Evolutionary conservation across 2,888 invertebrate species (phyloP).

Genomic region (Carpatolechia fugitivella): DNA sequence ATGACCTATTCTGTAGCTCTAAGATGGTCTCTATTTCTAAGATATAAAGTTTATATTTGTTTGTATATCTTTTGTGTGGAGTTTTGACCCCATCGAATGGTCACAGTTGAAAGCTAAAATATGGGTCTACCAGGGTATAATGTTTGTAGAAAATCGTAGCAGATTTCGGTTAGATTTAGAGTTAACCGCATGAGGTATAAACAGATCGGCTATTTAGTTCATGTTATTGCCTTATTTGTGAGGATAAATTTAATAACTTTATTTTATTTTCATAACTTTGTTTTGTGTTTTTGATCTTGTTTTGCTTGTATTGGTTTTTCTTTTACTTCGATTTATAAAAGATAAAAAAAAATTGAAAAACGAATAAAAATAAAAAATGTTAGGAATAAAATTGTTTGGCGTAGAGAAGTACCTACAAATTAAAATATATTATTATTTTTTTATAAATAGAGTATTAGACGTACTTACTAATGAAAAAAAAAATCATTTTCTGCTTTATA

Average conservation of each 20-base stretch:
- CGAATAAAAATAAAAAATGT: too few species aligned
- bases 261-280: neutral
- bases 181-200: neutral
- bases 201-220: neutral
- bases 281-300: neutral
- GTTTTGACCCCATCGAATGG: slow-evolving; percentile 47
- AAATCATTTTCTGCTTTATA: too few species aligned
- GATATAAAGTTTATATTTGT: neutral
- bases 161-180: neutral
- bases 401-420: too few species aligned
- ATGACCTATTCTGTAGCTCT: neutral
- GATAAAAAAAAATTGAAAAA: too few species aligned
- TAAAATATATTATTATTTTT: too few species aligned
- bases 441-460: too few species aligned
- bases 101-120: slow-evolving; percentile 37
- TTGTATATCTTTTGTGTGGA: neutral
- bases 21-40: neutral
- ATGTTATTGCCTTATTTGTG: neutral
- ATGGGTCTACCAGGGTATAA: slow-evolving; percentile 4
- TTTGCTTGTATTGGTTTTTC: too few species aligned
- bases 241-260: neutral
- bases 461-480: too few species aligned
- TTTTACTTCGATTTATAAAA: too few species aligned
- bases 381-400: too few species aligned
- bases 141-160: slow-evolving; percentile 1